Evolutionary conservation across 2,797 vertebrate species (phyloP).

Genomic region (Cygnus olor): DNA sequence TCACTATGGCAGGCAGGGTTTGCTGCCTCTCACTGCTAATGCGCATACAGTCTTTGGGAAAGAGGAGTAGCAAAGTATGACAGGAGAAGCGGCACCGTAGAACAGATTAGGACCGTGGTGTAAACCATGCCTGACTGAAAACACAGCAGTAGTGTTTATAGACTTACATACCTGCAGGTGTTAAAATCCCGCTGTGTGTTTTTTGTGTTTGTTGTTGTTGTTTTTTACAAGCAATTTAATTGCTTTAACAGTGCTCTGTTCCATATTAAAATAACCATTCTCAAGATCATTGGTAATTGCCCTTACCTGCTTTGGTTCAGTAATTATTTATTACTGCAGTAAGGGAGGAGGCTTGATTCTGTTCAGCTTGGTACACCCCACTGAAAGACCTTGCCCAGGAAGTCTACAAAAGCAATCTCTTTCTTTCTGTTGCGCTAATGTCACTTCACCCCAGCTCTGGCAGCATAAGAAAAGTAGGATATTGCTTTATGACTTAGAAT

Average conservation of each 20-base stretch:
- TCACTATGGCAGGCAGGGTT: not conserved
- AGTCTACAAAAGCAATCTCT: not conserved
- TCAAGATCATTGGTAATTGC: not conserved
- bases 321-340: not conserved
- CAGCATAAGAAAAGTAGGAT: not conserved
- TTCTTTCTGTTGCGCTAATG: not conserved
- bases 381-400: not conserved
- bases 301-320: not conserved
- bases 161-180: not conserved
- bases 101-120: not conserved
- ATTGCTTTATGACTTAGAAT: not conserved
- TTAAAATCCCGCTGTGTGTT: not conserved
- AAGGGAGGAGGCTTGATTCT: not conserved
- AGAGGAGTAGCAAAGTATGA: not conserved
- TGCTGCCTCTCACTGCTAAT: not conserved
- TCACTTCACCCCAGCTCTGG: not conserved
- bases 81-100: not conserved
- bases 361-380: not conserved
- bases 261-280: slow-evolving; percentile 33
- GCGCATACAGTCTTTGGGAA: not conserved
- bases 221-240: not conserved
- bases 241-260: not conserved
- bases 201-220: not conserved
- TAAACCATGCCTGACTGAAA: not conserved
- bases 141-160: not conserved